Evolutionary conservation across 2,113 vertebrate species (phyloP), one percentile per base, ranked within the genome.

Genomic region (Bombycilla garrulus): DNA sequence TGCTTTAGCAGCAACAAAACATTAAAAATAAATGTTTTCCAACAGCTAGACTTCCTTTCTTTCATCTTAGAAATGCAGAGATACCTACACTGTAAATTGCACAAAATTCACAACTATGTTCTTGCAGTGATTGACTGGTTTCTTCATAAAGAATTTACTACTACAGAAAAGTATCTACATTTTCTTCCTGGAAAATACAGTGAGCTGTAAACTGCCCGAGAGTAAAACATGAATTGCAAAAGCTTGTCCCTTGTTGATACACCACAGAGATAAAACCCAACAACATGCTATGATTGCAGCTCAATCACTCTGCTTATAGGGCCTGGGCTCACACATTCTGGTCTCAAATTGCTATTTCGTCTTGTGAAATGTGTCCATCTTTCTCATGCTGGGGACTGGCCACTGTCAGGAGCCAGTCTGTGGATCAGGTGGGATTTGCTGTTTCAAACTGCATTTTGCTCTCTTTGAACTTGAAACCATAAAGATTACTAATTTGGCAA

Each of bases 1-100:
- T 86, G 51, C 66, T 89, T 90, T 31, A 72, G 45, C 31, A 92
- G 71, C 60, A 93, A 61, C 25, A 86, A 81, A 83, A 71, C 45
- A 86, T 96, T 72, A 83, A 93, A 95, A 89, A 92, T 79, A 70
- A 73, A 95, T 92, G 64, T 86, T 90, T 93, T 67, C 78, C 65
- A 93, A 87, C 40, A 76, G 54, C 61, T 40, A 44, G 44, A 33
- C 23, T 70, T 78, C 58, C 71, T 78, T 17, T 48, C 42, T 91
- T 90, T 92, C 57, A 69, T 91, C 74, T 72, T 35, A 57, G 53
- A 84, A 87, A 86, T 42, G 51, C 33, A 92, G 50, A 92, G 64
- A 81, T 86, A 73, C 45, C 84, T 73, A 70, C n/a, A 29, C 24
- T 40, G 62, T 70, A 91, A 94, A 94, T 66, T 69, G 87, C 71